Evolutionary conservation across 2,888 invertebrate species (phyloP), one percentile per base, ranked within the genome.

Genomic region (Macaria liturata): DNA sequence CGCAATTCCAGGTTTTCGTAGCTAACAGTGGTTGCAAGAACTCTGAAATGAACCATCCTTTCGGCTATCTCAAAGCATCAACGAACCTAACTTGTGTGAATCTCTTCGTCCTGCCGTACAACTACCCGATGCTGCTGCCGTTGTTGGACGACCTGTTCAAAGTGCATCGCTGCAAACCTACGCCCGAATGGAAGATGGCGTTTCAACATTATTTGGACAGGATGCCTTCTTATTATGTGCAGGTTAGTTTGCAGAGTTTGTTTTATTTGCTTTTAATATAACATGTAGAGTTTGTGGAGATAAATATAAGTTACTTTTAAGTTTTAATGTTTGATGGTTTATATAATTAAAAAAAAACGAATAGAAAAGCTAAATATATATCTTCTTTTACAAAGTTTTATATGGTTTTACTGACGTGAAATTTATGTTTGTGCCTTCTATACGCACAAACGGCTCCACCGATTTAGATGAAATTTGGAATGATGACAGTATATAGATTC

Each of bases 31-130:
- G 97, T 77, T 98, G 98, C 82, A 91, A 91, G 71, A 88, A 79
- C 62, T 95, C 96, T 50, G 98, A 98, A 80, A 94, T 97, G 49
- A 97, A 97, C 46, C 96, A 97, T 83, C 99, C 99, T 0, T 99
- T 99, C 87, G 99, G 99, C 9, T 99, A 99, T 84, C 88, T 99
- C 59, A 99, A 99, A 89, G 97, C 99, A 0, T 97, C 98, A 68
- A 98, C 98, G 4, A 97, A 97, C 78, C 93, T 99, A 62, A 96
- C 95, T 0, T 97, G 98, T 81, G 99, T 99, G 43, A 99, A 99
- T 91, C 91, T 99, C 62, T 98, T 98, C 86, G 98, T 99, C 4
- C 95, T 99, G 94, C 99, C 99, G 32, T 99, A 99, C 92, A 99
- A 99, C 90, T 99, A 99, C 86, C 99, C 99, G 1, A 96, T 97